These are phyloP conservation scores for Diachrysia chrysitis DNA, from an alignment of 2,888 invertebrate species.

Conservation along the genomic window DNA sequence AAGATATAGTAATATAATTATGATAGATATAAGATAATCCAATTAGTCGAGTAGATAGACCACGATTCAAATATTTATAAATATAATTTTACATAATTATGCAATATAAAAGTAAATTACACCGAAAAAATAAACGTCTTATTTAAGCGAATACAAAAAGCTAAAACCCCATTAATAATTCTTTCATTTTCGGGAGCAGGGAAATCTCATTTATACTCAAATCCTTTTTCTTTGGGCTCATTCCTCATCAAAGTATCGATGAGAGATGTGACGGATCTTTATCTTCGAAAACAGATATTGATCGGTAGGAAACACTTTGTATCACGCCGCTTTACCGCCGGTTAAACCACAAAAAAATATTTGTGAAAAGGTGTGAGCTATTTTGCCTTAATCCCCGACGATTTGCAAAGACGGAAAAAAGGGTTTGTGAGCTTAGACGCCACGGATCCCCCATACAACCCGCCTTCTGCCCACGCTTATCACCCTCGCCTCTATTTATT, in stretches of 20 bases:
- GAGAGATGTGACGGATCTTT: slow-evolving; percentile 68
- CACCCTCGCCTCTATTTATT: slow-evolving; percentile 81
- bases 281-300: slow-evolving; percentile 75
- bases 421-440: slow-evolving; percentile 81
- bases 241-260: slow-evolving; percentile 71
- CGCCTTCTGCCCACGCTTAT: slow-evolving; percentile 78
- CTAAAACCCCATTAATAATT: slow-evolving; percentile 53
- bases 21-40: slow-evolving; percentile 10
- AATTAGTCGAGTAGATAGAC: not conserved
- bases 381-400: slow-evolving; percentile 85
- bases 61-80: not conserved
- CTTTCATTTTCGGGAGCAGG: slow-evolving; percentile 63
- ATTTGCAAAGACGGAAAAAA: slow-evolving; percentile 87
- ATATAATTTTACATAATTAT: not conserved
- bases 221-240: slow-evolving; percentile 66
- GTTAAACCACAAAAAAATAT: slow-evolving; percentile 84
- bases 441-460: slow-evolving; percentile 74
- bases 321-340: slow-evolving; percentile 77
- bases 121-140: slow-evolving; percentile 18
- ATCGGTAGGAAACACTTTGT: slow-evolving; percentile 78
- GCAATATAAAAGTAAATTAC: slow-evolving; percentile 10
- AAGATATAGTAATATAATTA: slow-evolving; percentile 30
- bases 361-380: slow-evolving; percentile 85
- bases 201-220: slow-evolving; percentile 67
- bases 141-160: slow-evolving; percentile 33